Evolutionary conservation across 2,113 vertebrate species (phyloP).

Genomic region (Rhinolophus sinicus): DNA sequence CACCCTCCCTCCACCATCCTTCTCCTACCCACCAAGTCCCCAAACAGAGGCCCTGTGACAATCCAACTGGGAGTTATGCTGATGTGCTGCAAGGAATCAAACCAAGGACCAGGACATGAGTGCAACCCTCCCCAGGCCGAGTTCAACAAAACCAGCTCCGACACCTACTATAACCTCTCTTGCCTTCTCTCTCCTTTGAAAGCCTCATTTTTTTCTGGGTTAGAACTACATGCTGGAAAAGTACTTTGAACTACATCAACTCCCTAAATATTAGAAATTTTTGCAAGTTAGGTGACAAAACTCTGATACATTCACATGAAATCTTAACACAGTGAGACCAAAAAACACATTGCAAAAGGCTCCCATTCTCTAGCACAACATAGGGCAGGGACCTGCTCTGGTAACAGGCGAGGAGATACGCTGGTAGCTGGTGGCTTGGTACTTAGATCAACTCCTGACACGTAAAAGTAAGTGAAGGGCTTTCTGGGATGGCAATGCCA

Average conservation of each 20-base stretch:
- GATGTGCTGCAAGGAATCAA: neutral
- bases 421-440: neutral
- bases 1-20: neutral
- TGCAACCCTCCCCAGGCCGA: too few species aligned
- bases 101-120: too few species aligned
- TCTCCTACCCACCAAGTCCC: neutral
- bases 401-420: too few species aligned
- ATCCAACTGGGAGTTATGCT: too few species aligned
- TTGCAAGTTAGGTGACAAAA: neutral
- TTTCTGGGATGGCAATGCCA: neutral
- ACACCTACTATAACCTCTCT: neutral
- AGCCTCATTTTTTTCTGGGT: neutral
- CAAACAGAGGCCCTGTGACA: neutral
- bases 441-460: neutral
- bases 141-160: neutral
- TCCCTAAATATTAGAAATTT: neutral
- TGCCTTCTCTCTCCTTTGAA: neutral
- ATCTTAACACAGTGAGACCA: neutral
- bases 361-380: neutral
- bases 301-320: neutral
- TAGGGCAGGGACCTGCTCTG: neutral
- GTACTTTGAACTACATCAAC: neutral
- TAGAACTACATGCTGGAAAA: neutral
- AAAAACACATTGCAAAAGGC: neutral
- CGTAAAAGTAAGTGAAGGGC: neutral